Conservation (phyloP, 2,888 invertebrate genomes). For the Gastrophysa polygoni region DNA sequence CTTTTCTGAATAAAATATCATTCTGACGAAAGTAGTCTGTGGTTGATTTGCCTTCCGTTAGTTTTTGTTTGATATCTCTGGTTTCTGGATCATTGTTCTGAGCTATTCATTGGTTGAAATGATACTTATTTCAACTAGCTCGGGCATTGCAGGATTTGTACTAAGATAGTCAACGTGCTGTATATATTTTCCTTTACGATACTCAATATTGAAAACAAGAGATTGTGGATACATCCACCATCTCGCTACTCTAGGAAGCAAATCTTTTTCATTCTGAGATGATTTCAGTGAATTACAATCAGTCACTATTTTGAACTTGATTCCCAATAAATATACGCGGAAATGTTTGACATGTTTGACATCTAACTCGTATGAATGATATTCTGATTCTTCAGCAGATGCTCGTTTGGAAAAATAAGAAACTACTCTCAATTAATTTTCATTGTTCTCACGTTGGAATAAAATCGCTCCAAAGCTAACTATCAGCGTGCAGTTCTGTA, state of each 20-base stretch:
- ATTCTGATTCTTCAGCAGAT: too few species aligned
- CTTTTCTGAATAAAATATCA: slow-evolving; percentile 21
- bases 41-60: slow-evolving; percentile 14
- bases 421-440: too few species aligned
- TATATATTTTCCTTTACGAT: slow-evolving; percentile 24
- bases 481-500: too few species aligned
- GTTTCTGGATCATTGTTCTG: slow-evolving; percentile 19
- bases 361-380: too few species aligned
- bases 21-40: slow-evolving; percentile 14
- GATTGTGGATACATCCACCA: slow-evolving; percentile 26
- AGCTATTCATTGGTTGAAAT: slow-evolving; percentile 18
- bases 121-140: neutral
- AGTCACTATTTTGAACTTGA: too few species aligned
- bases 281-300: neutral
- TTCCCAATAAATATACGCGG: too few species aligned
- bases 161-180: slow-evolving; percentile 31
- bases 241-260: neutral
- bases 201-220: slow-evolving; percentile 32
- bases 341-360: too few species aligned
- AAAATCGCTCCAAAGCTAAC: too few species aligned
- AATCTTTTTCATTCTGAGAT: slow-evolving; percentile 4
- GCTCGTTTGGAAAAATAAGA: too few species aligned
- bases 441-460: too few species aligned
- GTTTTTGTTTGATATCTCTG: slow-evolving; percentile 12
- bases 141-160: slow-evolving; percentile 5